A percentile compares a stretch with the other conserved stretches of the same genome.
Evolutionary conservation across 2,113 vertebrate species (phyloP).

Genomic region (Thymallus thymallus): DNA sequence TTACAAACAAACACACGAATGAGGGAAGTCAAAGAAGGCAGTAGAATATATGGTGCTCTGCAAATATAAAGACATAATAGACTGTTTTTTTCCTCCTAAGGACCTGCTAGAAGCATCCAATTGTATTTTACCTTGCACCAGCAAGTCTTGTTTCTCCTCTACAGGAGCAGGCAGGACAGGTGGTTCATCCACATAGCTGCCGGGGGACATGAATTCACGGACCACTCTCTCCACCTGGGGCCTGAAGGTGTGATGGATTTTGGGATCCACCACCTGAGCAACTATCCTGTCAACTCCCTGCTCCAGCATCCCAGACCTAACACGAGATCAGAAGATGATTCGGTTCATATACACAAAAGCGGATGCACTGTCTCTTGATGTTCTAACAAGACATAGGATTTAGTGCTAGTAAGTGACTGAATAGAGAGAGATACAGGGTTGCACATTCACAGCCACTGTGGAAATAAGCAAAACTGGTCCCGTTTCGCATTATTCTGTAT

Average conservation of each 20-base stretch:
- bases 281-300: slow-evolving; percentile 98
- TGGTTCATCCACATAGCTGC: slow-evolving; percentile 80
- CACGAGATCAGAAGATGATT: slow-evolving; percentile 28
- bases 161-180: slow-evolving; percentile 45
- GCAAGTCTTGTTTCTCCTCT: slow-evolving; percentile 78
- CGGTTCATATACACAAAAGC: background rate
- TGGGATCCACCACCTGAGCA: slow-evolving; percentile 97
- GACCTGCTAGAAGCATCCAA: background rate
- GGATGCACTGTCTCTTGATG: background rate
- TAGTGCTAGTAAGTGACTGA: background rate
- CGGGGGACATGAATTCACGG: slow-evolving; percentile 89
- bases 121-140: slow-evolving; percentile 74
- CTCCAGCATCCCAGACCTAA: slow-evolving; percentile 96
- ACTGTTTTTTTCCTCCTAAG: no score
- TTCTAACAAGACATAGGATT: background rate
- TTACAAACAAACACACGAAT: background rate
- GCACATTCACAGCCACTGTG: no score
- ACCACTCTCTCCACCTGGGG: slow-evolving; percentile 97
- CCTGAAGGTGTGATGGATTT: slow-evolving; percentile 95
- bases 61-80: no score
- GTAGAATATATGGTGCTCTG: no score
- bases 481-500: no score
- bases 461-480: no score
- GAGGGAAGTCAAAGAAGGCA: background rate
- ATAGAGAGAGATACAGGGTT: no score